Evolutionary conservation across 92 coral and sea anemone genomes (phyloP).

Genomic region (Diadumene lineata): DNA sequence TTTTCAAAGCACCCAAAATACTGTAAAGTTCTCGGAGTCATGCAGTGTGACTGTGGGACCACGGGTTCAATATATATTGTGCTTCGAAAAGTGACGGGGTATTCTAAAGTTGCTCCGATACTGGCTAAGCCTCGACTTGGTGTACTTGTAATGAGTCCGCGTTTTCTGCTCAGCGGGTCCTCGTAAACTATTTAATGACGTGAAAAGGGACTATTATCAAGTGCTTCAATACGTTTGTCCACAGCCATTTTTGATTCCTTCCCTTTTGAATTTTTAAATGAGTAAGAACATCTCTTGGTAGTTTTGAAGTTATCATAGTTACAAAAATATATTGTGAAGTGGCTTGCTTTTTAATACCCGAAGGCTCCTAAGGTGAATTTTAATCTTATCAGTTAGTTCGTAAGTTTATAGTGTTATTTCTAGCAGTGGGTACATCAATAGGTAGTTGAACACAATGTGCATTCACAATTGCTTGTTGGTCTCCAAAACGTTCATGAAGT

Average conservation of each 20-base stretch:
- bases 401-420: conserved; percentile 7
- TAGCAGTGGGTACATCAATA: conserved; percentile 3
- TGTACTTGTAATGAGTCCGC: too few species aligned
- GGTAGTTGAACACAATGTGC: conserved; percentile 5
- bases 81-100: too few species aligned
- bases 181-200: too few species aligned
- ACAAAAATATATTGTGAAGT: conserved; percentile 25
- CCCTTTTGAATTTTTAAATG: conserved; percentile 24
- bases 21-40: too few species aligned
- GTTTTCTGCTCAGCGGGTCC: too few species aligned
- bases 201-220: too few species aligned
- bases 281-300: conserved; percentile 7
- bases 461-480: conserved; percentile 9
- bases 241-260: conserved; percentile 12
- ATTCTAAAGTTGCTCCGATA: too few species aligned
- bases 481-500: conserved; percentile 28
- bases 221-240: too few species aligned
- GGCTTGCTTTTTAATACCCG: conserved; percentile 15
- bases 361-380: conserved; percentile 32
- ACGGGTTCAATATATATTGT: too few species aligned
- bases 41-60: too few species aligned
- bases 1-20: too few species aligned
- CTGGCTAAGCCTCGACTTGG: too few species aligned
- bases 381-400: conserved; percentile 27
- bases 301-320: conserved; percentile 15